phyloP scores from a whole-genome alignment of 2,797 vertebrate species.

The Esox masquinongy region DNA sequence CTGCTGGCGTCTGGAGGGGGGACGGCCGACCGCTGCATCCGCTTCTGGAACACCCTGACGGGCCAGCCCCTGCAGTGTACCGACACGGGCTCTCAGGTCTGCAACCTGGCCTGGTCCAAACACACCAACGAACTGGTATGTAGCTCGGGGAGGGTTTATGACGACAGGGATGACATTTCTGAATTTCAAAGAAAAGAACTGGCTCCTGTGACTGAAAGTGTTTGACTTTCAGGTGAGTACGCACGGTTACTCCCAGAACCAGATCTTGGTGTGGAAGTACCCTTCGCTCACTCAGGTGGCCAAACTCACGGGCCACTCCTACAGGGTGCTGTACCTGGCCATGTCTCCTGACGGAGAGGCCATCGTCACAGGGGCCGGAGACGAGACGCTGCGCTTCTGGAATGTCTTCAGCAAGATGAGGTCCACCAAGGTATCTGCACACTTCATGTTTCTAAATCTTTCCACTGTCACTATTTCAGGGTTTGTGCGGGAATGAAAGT shows the following conservation, averaged over 20 bases:
- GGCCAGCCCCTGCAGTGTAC: constrained; percentile 96
- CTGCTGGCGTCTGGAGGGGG: constrained; percentile 93
- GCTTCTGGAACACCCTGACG: constrained; percentile 98
- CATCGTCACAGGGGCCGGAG: constrained; percentile 96
- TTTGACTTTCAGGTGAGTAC: constrained; percentile 87
- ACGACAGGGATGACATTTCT: not conserved
- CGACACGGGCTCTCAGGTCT: constrained; percentile 96
- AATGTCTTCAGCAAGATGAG: constrained; percentile 99
- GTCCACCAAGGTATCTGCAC: constrained; percentile 87
- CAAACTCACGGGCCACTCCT: constrained; percentile 96
- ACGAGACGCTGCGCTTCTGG: constrained; percentile 97
- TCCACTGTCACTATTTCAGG: no score
- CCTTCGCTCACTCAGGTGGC: constrained; percentile 97
- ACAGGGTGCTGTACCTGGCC: constrained; percentile 95
- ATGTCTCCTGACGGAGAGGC: constrained; percentile 99
- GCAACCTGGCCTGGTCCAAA: constrained; percentile 99
- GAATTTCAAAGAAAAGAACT: no score
- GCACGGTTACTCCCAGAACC: constrained; percentile 98
- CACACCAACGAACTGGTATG: constrained; percentile 96
- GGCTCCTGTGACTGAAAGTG: not conserved
- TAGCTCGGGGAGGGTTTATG: constrained; percentile 9
- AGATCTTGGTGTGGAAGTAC: constrained; percentile 99
- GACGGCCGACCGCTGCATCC: constrained; percentile 96
- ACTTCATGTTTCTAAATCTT: not conserved
- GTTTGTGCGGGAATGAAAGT: no score